Conservation (phyloP, 1,140 invertebrate genomes). For the Samia ricini region DNA sequence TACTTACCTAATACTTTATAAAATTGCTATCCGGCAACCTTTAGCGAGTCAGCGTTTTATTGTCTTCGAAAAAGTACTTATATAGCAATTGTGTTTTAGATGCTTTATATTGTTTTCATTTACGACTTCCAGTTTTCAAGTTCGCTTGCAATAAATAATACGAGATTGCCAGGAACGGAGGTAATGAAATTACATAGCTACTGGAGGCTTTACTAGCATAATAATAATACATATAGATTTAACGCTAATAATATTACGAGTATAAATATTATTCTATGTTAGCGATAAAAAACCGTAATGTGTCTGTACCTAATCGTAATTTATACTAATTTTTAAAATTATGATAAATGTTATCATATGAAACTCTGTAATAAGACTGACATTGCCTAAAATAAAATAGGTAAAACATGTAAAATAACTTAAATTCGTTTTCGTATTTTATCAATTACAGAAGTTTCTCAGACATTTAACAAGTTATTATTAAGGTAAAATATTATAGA, state of each 20-base stretch:
- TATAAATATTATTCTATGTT: too few relatives aligned
- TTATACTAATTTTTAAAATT: too few relatives aligned
- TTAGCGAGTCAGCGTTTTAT: constrained; percentile 20
- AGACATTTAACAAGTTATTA: too few relatives aligned
- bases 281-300: too few relatives aligned
- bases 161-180: not conserved
- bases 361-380: too few relatives aligned
- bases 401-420: too few relatives aligned
- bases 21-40: not conserved
- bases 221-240: not conserved
- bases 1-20: not conserved
- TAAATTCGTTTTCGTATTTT: too few relatives aligned
- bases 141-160: constrained; percentile 12
- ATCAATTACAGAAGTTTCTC: too few relatives aligned
- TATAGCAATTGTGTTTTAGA: constrained; percentile 5
- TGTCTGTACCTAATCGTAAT: too few relatives aligned
- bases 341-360: too few relatives aligned
- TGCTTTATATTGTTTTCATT: constrained; percentile 11
- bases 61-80: constrained; percentile 5
- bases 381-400: too few relatives aligned
- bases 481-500: too few relatives aligned
- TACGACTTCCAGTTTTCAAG: constrained; percentile 21
- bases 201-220: not conserved
- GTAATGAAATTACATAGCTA: not conserved
- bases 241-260: not conserved